Evolutionary conservation across 2,888 invertebrate species (phyloP).

Genomic region (Cryptocephalus primarius): DNA sequence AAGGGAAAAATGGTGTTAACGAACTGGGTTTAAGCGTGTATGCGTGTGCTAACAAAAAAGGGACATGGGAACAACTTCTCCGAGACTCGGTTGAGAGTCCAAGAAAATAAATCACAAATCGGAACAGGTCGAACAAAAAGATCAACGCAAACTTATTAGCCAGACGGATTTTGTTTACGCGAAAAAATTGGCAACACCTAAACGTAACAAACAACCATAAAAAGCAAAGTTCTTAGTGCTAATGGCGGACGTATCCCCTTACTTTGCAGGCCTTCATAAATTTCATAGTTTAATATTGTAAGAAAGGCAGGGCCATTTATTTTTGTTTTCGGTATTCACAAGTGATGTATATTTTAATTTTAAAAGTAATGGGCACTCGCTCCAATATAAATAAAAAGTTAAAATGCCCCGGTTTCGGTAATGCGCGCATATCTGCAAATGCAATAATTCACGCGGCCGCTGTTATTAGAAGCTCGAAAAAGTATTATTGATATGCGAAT

Average conservation of each 20-base stretch:
- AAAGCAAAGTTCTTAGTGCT: constrained; percentile 31
- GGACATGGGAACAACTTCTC: no score
- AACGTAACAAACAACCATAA: constrained; percentile 30
- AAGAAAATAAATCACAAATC: no score
- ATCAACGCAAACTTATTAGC: no score
- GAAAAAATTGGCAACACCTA: no score
- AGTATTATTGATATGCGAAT: not conserved
- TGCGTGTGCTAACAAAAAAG: no score
- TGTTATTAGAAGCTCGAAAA: not conserved
- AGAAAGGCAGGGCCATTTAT: constrained; percentile 33
- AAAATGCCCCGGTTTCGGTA: constrained; percentile 17
- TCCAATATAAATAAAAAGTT: constrained; percentile 34
- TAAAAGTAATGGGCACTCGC: constrained; percentile 35
- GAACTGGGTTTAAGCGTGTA: no score
- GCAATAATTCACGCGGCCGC: constrained; percentile 9
- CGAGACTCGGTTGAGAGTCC: no score
- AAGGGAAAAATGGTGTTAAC: no score
- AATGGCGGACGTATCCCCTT: constrained; percentile 32
- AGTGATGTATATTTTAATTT: constrained; percentile 39
- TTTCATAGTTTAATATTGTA: constrained; percentile 35
- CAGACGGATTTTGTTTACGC: no score
- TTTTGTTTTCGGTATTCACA: constrained; percentile 31
- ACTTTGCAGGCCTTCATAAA: constrained; percentile 35
- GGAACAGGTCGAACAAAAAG: no score
- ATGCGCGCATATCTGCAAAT: constrained; percentile 12